Base-by-base conservation (phyloP, 2,113 vertebrate genomes). In the Anthoscopus minutus region DNA sequence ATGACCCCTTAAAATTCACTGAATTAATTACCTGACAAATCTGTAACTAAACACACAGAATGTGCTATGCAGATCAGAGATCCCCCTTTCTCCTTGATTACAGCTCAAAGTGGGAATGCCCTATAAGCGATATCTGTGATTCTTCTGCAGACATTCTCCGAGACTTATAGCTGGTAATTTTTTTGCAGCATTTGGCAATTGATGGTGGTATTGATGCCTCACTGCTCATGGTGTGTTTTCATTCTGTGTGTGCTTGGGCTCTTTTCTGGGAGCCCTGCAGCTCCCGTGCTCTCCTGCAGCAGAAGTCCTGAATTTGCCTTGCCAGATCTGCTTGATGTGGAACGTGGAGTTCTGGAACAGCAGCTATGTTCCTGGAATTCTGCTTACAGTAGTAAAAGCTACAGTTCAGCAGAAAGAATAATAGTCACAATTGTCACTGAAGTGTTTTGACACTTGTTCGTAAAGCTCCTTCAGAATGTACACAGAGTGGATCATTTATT, bases 361-460 rank as follows among this genome's bases (percentile, higher is more conserved):
- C 62, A 93, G n/a, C 30, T 19, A 42, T 17, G 27, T 31, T 69
- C 50, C 84, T 77, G 38, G 33, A 77, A 80, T 78, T 80, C 50
- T 85, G 48, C 83, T 60, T 61, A 24, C 48, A 53, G 54, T 14
- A 38, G 73, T 30, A 94, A 94, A 92, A 89, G 37, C 87, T 53
- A 4, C 61, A 72, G 73, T 87, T 82, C 88, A 92, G 44, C 24
- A 72, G 86, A 28, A 79, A 73, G 51, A 95, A 33, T 87, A 94
- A 93, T 61, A 93, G 81, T 87, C 78, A 79, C 81, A 84, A 81
- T 93, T 94, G 88, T 71, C 40, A 19, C 23, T 92, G 91, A 94
- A 92, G 48, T 95, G 91, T 97, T 97, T 94, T 97, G 94, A 92
- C 89, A 87, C 15, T 0, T 57, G 91, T 88, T 87, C 0, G 5